Conservation (phyloP, 2,888 invertebrate genomes). For the Hirtodrosophila confusa region DNA sequence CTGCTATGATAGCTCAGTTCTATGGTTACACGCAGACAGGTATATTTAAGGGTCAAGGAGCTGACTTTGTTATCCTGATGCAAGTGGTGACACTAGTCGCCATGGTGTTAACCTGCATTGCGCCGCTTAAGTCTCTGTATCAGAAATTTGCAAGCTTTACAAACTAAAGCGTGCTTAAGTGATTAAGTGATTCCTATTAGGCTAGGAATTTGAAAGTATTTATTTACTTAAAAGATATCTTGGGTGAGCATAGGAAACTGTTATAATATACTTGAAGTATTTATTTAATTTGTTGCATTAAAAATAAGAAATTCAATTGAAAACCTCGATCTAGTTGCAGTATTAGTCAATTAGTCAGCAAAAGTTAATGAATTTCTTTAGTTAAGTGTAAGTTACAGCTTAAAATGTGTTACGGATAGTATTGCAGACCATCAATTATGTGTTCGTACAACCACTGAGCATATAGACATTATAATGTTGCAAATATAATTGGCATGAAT, state of each 20-base stretch:
- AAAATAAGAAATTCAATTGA: too few species aligned
- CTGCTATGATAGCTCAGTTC: slow-evolving; percentile 76
- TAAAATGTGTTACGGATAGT: too few species aligned
- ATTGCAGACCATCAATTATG: too few species aligned
- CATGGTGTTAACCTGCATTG: slow-evolving; percentile 72
- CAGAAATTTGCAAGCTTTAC: slow-evolving; percentile 54
- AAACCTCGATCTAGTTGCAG: too few species aligned
- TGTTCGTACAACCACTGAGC: too few species aligned
- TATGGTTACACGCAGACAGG: slow-evolving; percentile 77
- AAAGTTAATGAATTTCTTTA: too few species aligned
- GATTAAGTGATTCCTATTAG: background rate
- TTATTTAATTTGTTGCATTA: too few species aligned
- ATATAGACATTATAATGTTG: too few species aligned
- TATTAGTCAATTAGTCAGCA: too few species aligned
- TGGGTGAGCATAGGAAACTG: background rate
- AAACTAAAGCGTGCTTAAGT: slow-evolving; percentile 22
- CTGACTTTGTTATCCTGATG: slow-evolving; percentile 68
- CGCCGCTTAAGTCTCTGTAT: slow-evolving; percentile 74
- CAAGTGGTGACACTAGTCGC: slow-evolving; percentile 69
- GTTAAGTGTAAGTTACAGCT: too few species aligned
- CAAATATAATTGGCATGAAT: too few species aligned
- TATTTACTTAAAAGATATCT: background rate
- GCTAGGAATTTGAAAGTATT: background rate
- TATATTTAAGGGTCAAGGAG: slow-evolving; percentile 62
- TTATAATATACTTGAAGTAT: too few species aligned